Evolutionary conservation across 2,888 invertebrate genomes (phyloP).

Genomic region (Latrodectus elegans): DNA sequence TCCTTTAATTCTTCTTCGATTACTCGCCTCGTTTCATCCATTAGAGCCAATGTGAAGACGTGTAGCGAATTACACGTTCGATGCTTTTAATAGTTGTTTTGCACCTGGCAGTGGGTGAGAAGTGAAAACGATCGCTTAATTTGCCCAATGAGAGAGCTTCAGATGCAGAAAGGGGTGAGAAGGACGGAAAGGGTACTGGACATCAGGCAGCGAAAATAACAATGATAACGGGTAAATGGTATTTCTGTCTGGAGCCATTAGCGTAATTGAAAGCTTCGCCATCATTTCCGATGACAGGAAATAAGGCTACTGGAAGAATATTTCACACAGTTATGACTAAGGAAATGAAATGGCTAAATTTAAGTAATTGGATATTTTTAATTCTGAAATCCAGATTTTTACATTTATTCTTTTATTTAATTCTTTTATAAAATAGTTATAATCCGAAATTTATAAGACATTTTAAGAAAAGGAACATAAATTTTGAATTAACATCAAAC

Average conservation of each 20-base stretch:
- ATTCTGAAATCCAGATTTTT: neutral
- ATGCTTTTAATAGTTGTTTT: neutral
- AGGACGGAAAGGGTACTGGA: neutral
- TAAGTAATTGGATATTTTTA: neutral
- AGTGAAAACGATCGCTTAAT: conserved; percentile 5
- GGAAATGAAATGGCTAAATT: neutral
- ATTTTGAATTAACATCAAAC: too few species aligned
- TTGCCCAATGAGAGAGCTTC: neutral
- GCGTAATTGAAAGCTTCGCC: neutral
- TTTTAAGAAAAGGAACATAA: too few species aligned
- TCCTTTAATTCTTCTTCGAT: conserved; percentile 2
- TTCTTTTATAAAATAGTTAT: neutral
- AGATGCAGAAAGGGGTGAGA: neutral
- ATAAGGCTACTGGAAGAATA: too few species aligned
- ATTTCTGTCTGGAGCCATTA: neutral
- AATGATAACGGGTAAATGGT: neutral
- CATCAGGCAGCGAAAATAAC: conserved; percentile 5
- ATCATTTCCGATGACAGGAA: neutral
- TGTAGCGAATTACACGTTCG: neutral
- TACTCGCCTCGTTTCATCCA: neutral
- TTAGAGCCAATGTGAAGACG: neutral
- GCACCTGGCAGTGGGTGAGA: neutral
- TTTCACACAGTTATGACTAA: neutral
- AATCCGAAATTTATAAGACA: neutral
- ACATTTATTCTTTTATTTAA: neutral